Percentiles rank a stretch among this genome's conserved stretches.
Conservation (phyloP, 2,113 vertebrate species). For the Turnix velox region DNA sequence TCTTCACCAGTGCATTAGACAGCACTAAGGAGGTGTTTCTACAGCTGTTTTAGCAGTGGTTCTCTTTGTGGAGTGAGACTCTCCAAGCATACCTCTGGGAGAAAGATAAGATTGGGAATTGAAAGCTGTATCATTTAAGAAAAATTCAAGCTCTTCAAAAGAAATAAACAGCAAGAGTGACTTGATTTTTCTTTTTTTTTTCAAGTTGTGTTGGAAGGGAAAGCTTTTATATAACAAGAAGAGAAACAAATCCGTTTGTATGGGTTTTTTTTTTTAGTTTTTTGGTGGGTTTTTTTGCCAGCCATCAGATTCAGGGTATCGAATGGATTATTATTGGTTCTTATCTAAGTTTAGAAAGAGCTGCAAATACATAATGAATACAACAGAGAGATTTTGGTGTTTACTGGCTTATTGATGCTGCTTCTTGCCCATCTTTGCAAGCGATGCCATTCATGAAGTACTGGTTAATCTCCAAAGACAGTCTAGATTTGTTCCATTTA, state of each 20-base stretch:
- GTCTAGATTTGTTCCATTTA: slow-evolving; percentile 55
- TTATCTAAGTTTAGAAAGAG: slow-evolving; percentile 60
- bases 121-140: not conserved
- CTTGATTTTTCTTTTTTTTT: too few relatives aligned
- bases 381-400: slow-evolving; percentile 39
- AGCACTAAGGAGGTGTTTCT: not conserved
- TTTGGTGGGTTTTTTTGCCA: not conserved
- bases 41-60: not conserved
- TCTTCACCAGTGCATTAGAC: not conserved
- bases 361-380: slow-evolving; percentile 33
- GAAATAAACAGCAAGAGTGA: not conserved
- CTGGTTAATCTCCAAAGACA: slow-evolving; percentile 54
- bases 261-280: not conserved
- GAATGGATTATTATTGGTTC: slow-evolving; percentile 49
- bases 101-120: not conserved
- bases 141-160: slow-evolving; percentile 5
- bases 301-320: slow-evolving; percentile 14
- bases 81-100: not conserved
- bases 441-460: slow-evolving; percentile 3
- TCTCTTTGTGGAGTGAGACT: not conserved
- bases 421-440: slow-evolving; percentile 5
- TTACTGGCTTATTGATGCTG: slow-evolving; percentile 31
- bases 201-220: not conserved
- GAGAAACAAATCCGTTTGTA: not conserved
- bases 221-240: not conserved